Evolutionary conservation across 2,113 vertebrate genomes (phyloP).

Genomic region (Otolemur garnettii): DNA sequence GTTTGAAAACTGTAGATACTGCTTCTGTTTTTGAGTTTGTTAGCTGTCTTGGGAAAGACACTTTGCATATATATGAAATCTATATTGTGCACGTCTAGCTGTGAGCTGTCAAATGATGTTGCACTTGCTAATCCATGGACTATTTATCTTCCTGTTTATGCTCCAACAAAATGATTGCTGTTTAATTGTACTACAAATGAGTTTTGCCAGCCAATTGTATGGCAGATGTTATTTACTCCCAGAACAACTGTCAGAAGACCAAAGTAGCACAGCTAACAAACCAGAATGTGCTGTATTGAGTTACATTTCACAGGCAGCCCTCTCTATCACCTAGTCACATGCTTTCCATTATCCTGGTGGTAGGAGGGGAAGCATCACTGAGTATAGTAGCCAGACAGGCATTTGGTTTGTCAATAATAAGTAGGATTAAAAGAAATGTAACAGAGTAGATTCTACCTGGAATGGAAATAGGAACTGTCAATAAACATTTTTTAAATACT

Average conservation of each 20-base stretch:
- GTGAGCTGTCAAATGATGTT: conserved; percentile 39
- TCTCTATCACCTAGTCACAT: not conserved
- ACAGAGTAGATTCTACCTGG: conserved; percentile 2
- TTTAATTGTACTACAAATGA: conserved; percentile 83
- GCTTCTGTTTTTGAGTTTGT: conserved; percentile 54
- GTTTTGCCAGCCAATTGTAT: conserved; percentile 79
- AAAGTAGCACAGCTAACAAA: conserved; percentile 77
- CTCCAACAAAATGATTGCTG: conserved; percentile 81
- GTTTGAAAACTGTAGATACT: not conserved
- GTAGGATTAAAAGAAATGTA: conserved; percentile 37
- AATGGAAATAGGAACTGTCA: not conserved
- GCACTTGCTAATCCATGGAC: conserved; percentile 69
- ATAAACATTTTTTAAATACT: not conserved
- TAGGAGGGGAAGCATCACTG: not conserved
- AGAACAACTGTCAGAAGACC: conserved; percentile 77
- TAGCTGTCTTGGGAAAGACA: conserved; percentile 32
- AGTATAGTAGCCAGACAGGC: not conserved
- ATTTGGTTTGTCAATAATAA: not conserved
- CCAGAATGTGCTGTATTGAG: conserved; percentile 53
- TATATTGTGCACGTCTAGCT: not conserved
- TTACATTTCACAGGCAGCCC: conserved; percentile 9
- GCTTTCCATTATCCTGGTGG: conserved; percentile 55
- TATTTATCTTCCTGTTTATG: conserved; percentile 83
- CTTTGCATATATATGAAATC: conserved; percentile 10
- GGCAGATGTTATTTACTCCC: conserved; percentile 81